A percentile compares a stretch with the other conserved stretches of the same genome.
Conservation (phyloP, 2,797 vertebrate genomes). For the Syngnathus rostellatus region DNA sequence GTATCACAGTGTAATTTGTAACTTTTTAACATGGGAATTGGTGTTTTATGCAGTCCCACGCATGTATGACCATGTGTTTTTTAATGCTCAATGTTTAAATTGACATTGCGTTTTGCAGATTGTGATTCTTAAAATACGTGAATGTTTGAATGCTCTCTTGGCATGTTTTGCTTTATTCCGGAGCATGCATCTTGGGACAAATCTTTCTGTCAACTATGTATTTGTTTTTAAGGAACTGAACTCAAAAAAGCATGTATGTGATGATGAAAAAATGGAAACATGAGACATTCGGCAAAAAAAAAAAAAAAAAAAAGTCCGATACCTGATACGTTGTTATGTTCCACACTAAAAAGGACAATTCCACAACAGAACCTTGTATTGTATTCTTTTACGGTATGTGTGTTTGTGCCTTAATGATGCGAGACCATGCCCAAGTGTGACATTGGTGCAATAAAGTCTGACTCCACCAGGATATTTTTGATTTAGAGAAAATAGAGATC, state of each 20-base stretch:
- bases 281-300: background rate
- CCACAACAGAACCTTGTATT: constrained; percentile 7
- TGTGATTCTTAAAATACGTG: constrained; percentile 14
- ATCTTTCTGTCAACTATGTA: background rate
- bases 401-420: constrained; percentile 54
- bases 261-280: background rate
- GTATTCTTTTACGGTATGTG: constrained; percentile 21
- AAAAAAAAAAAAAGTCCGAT: background rate
- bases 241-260: background rate
- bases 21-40: constrained; percentile 14
- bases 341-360: background rate
- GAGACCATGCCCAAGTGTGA: constrained; percentile 9
- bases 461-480: constrained; percentile 2
- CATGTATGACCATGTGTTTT: constrained; percentile 17
- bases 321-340: background rate
- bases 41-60: constrained; percentile 12
- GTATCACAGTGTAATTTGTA: constrained; percentile 20
- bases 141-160: constrained; percentile 20
- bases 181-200: constrained; percentile 7
- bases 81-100: constrained; percentile 23
- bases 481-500: background rate
- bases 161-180: background rate
- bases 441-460: constrained; percentile 10
- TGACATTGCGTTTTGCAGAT: constrained; percentile 9
- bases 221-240: background rate